Base-by-base conservation (phyloP, 1,140 invertebrate species). In the Drosophila quadrilineata region DNA sequence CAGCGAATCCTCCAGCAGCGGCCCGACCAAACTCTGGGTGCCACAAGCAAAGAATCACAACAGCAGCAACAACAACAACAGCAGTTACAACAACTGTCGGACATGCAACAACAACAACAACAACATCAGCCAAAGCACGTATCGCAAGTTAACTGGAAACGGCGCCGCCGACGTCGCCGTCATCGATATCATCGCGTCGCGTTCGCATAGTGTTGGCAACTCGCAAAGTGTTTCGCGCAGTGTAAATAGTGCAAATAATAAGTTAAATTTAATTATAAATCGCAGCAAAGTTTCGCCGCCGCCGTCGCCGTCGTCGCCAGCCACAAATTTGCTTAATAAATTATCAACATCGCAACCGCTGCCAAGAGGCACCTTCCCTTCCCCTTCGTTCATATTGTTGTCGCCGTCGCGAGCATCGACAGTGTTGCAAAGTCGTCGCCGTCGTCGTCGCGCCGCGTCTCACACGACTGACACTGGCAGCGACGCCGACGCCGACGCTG, bases 191-290 rank as follows among this genome's bases (percentile, higher is more conserved):
- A n/a, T n/a, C 21, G 35, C 16, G 8, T 38, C 14, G 22, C 22
- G 45, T 84, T 79, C 79, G 74, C 63, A 84, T 85, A 86, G 49
- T 41, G 53, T 28, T 35, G 26, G 28, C 53, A 56, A 60, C 29
- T 29, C 48, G 29, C 35, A 28, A n/a, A 12, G 60, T 60, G 48
- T 84, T 84, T 84, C 75, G 68, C 69, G 53, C 77, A 87, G 84
- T 87, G 84, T 87, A 87, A 71, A 87, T 87, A 85, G 80, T 85
- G 80, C 71, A 86, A 86, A 82, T 82, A 84, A 69, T 72, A 72
- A 82, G 77, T 82, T 82, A 76, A 69, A 85, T 80, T 80, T 85
- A 85, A 75, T 80, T 85, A 64, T 75, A 77, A 74, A 70, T 38
- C 43, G 74, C 79, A 74, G 63, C 43, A 69, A 63, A 63, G 58